Evolutionary conservation across 2,888 invertebrate species (phyloP).

Genomic region (Ophraella communa): DNA sequence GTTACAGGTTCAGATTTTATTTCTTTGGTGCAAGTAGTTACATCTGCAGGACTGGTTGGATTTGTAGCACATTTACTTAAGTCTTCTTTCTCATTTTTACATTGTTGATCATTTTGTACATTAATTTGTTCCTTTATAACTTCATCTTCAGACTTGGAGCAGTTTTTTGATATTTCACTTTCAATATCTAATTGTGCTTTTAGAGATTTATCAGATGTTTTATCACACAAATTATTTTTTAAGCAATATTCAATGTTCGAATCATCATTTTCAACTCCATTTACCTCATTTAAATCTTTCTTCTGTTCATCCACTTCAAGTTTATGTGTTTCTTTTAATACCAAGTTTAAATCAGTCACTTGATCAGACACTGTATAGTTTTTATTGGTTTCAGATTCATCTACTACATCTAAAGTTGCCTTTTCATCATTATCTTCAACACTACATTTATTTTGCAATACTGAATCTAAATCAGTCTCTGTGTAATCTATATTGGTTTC

Average conservation of each 20-base stretch:
- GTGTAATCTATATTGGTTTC: constrained; percentile 70
- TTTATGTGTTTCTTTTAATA: constrained; percentile 43
- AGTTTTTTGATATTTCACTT: not conserved
- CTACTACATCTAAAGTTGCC: not conserved
- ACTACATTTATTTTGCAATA: constrained; percentile 43
- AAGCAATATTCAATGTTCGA: not conserved
- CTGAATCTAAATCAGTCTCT: constrained; percentile 60
- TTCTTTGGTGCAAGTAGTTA: constrained; percentile 10
- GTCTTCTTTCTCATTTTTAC: not conserved
- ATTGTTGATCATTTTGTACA: not conserved
- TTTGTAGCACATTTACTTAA: no score
- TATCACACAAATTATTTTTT: not conserved
- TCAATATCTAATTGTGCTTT: not conserved
- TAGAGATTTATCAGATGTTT: not conserved
- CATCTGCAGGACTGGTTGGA: constrained; percentile 33
- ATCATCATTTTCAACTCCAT: constrained; percentile 6
- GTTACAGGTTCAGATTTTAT: constrained; percentile 30
- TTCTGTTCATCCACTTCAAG: constrained; percentile 19
- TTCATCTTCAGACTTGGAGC: not conserved
- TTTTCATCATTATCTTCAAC: constrained; percentile 19
- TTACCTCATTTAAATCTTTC: not conserved
- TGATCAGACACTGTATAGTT: constrained; percentile 67
- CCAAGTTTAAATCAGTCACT: constrained; percentile 58
- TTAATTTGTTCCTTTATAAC: not conserved
- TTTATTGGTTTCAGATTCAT: constrained; percentile 64